phyloP scores from a whole-genome alignment of 2,113 vertebrate genomes.

The Zonotrichia leucophrys region DNA sequence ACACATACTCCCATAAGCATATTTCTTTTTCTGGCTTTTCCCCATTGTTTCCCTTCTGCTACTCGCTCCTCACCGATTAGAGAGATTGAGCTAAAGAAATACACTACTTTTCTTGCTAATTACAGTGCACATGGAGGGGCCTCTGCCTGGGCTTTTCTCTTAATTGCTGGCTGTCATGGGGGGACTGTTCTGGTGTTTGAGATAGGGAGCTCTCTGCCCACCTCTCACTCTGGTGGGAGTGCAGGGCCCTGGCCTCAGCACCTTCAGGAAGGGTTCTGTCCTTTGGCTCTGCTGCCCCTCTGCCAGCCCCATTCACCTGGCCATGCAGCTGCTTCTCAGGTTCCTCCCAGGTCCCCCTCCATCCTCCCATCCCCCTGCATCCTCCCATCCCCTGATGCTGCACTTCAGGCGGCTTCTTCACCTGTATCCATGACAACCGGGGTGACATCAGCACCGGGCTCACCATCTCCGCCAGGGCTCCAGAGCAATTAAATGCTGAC shows the following conservation, averaged over 20 bases:
- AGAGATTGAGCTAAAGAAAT: constrained; percentile 22
- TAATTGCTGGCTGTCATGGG: neutral
- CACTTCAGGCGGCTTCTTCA: constrained; percentile 37
- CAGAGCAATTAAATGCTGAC: constrained; percentile 42
- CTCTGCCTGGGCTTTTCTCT: constrained; percentile 8
- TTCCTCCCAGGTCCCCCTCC: neutral
- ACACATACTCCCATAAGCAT: neutral
- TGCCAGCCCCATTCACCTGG: neutral
- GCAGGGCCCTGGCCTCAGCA: neutral
- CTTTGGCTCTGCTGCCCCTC: neutral
- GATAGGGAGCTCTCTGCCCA: neutral
- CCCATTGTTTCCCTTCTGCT: neutral
- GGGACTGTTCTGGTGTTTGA: neutral
- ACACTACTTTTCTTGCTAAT: constrained; percentile 49
- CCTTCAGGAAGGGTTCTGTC: neutral
- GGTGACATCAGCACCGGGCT: constrained; percentile 57
- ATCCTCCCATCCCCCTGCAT: neutral
- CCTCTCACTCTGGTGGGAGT: neutral
- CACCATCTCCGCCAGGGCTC: constrained; percentile 14
- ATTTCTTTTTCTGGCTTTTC: neutral
- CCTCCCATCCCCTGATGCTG: neutral
- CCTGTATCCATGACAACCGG: constrained; percentile 71
- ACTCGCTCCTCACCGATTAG: neutral
- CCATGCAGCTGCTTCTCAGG: neutral
- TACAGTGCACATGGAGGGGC: neutral